Base-by-base conservation (phyloP, 2,888 invertebrate species). In the Muschampia plurimacula region DNA sequence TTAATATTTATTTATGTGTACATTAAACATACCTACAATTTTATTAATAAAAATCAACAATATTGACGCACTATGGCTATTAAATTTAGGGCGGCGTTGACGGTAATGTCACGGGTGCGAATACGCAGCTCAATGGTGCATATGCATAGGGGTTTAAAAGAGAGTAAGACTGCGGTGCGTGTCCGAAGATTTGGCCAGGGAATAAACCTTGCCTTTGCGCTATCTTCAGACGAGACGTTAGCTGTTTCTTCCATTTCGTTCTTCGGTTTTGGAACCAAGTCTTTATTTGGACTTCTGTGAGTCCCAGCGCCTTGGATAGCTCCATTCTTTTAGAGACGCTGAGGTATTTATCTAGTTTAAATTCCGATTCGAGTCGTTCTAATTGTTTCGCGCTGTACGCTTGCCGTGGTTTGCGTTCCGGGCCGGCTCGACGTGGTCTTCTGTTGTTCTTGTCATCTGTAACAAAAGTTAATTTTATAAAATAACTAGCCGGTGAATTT, bases 221-320 rank as follows among this genome's bases (percentile, higher is more conserved):
- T 87, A 98, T 97, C 88, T 98, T 98, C 76, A 99, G 90, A 3
- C 98, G 94, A 0, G 98, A 97, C 0, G 99, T 98, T 82, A 99
- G 91, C 84, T 99, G 99, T 83, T 99, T 99, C 92, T 99, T 99
- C 99, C 99, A 99, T 87, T 99, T 99, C 0, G 99, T 99, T 75
- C 99, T 95, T 73, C 99, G 95, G 86, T 99, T 98, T 89, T 98
- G 98, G 86, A 99, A 99, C 99, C 99, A 99, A 0, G 99, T 99
- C 88, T 99, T 99, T 78, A 99, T 98, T 92, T 99, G 99, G 0
- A 98, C 98, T 91, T 99, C 99, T 0, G 98, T 98, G 62, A 99
- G 95, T 78, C 96, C 97, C 46, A 99, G 89, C 0, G 97, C 96
- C 87, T 98, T 98, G 0, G 99, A 98, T 5, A 99, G 94, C 81